Evolutionary conservation across 2,113 vertebrate species (phyloP), one percentile per base, ranked within the genome.

Genomic region (Collichthys lucidus): DNA sequence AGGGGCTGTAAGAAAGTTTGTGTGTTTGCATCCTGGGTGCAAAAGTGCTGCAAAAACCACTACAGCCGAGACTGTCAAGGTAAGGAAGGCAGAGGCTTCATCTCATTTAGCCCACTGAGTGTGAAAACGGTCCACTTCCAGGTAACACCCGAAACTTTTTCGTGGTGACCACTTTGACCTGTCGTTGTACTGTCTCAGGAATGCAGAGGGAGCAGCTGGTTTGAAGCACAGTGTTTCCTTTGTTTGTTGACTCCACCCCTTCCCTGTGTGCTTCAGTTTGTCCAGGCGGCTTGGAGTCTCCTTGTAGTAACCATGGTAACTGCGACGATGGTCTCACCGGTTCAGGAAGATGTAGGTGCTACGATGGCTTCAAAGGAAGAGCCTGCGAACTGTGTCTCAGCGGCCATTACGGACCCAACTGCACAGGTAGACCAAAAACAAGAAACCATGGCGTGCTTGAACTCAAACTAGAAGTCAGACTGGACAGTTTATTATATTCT

Each of bases 11-110:
- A 17, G 80, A 95, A 92, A 74, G 86, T 82, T 42, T 99, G 97
- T 5, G 15, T 88, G 31, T 92, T 65, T 16, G 46, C 79, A 3
- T 52, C 64, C 4, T 99, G 97, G 98, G 42, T 83, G 53, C 92
- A 93, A 0, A 94, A 94, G 64, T 99, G 98, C 91, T 99, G 98
- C 83, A 92, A 94, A 5, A 97, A 97, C 82, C 98, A 99, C 92
- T 97, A 97, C 0, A 94, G 98, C 80, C 91, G 75, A 26, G 93
- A 97, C 85, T 99, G 98, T 56, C 92, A 87, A 86, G 97, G 98
- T 99, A 78, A 95, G 89, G 40, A 62, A 19, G 17, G 11, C 50
- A 31, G 14, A 49, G 42, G 46, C 0, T 1, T 53, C 5, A 35
- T 19, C 11, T 55, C 22, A 46, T 29, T 11, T 35, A 60, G 14